Conservation (phyloP, 2,888 invertebrate species). For the Apamea anceps region DNA sequence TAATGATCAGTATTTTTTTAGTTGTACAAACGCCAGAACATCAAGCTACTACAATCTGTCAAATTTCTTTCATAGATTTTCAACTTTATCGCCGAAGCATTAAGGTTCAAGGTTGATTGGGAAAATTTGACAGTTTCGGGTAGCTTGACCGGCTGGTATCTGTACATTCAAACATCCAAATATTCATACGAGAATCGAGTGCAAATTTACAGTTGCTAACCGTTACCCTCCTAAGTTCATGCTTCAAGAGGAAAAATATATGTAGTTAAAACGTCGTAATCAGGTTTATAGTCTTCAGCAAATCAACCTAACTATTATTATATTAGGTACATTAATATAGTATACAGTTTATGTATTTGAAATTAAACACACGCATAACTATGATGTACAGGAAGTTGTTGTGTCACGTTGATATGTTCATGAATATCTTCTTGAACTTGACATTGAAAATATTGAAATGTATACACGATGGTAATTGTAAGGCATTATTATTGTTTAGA, state of each 20-base stretch:
- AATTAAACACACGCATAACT: not conserved
- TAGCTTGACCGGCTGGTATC: too few species aligned
- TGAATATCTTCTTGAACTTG: slow-evolving; percentile 34
- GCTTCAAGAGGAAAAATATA: not conserved
- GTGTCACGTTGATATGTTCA: slow-evolving; percentile 1
- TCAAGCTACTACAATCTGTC: too few species aligned
- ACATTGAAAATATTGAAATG: slow-evolving; percentile 33
- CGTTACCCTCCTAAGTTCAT: not conserved
- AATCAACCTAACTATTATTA: not conserved
- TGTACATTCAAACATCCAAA: not conserved
- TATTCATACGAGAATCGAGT: not conserved
- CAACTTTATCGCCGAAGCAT: too few species aligned
- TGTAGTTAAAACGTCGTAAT: not conserved
- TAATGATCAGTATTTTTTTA: too few species aligned
- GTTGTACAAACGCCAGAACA: too few species aligned
- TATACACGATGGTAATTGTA: not conserved
- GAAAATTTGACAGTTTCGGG: too few species aligned
- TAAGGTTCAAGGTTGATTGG: too few species aligned
- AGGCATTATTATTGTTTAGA: slow-evolving; percentile 5
- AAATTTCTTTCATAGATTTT: too few species aligned
- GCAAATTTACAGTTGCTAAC: not conserved
- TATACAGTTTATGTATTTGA: not conserved
- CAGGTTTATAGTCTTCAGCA: not conserved
- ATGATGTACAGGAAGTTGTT: not conserved
- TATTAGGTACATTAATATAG: not conserved